These are phyloP conservation scores for Siniperca knerii DNA, from an alignment of 2,113 vertebrate species.

Conservation along the genomic window DNA sequence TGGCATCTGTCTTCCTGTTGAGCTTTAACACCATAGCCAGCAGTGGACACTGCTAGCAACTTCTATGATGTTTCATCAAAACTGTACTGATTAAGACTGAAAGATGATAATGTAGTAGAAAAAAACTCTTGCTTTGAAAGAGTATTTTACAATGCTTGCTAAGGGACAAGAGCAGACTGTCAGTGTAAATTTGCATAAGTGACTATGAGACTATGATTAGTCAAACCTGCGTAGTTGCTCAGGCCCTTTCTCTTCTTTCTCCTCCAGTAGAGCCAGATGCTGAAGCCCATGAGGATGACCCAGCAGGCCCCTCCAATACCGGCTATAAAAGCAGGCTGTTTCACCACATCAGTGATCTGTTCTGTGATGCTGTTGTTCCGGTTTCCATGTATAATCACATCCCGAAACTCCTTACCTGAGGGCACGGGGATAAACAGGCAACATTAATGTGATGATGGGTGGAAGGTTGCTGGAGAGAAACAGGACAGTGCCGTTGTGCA, in stretches of 20 bases:
- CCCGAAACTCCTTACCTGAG: slow-evolving; percentile 86
- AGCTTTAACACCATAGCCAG: slow-evolving; percentile 40
- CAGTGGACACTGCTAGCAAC: background rate
- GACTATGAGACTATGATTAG: background rate
- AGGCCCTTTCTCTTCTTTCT: slow-evolving; percentile 99
- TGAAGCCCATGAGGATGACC: slow-evolving; percentile 99
- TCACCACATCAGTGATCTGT: slow-evolving; percentile 99
- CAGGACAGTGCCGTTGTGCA: slow-evolving; percentile 1
- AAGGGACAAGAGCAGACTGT: slow-evolving; percentile 8
- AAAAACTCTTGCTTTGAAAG: slow-evolving; percentile 1
- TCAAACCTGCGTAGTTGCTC: slow-evolving; percentile 98
- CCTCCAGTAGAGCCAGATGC: slow-evolving; percentile 99
- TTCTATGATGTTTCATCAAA: slow-evolving; percentile 26
- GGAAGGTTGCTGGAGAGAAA: slow-evolving; percentile 9
- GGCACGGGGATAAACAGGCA: slow-evolving; percentile 28
- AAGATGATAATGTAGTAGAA: background rate
- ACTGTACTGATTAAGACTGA: slow-evolving; percentile 7
- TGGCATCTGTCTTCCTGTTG: slow-evolving; percentile 61
- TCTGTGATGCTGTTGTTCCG: slow-evolving; percentile 98
- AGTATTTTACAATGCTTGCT: slow-evolving; percentile 5
- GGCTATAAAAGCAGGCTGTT: slow-evolving; percentile 98
- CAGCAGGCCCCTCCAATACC: slow-evolving; percentile 98
- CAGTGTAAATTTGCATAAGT: background rate
- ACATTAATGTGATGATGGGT: slow-evolving; percentile 1
- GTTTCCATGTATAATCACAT: slow-evolving; percentile 95